Evolutionary conservation across 2,113 vertebrate species (phyloP), one percentile per base, ranked within the genome.

Genomic region (Ciconia stormi): DNA sequence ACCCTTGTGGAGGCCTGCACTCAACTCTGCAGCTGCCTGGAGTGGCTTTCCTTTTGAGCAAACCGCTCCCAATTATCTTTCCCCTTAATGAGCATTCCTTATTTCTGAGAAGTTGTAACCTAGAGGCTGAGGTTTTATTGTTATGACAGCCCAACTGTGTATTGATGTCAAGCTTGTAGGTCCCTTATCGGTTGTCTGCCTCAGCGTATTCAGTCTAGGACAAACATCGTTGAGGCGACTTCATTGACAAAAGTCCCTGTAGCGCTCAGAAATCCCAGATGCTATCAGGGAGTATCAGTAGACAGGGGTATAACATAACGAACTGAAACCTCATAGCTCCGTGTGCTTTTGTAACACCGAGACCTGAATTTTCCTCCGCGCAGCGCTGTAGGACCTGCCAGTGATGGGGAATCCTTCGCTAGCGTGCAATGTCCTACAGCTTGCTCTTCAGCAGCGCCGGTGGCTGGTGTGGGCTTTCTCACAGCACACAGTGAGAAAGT

Each of bases 321-420:
- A 29, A 12, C 25, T 32, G 98, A 97, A 98, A 98, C 77, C 89
- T 66, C 92, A 97, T n/a, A 95, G 79, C 74, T 93, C 96, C 42
- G 5, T n/a, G 90, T 76, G 77, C 27, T 91, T 90, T 46, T 25
- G 55, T 16, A 44, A 34, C 46, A 7, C 67, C 3, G 7, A 90
- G 50, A 47, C 67, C 66, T 40, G 80, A 62, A 26, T 74, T 80
- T 53, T 59, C 38, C 69, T 80, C 67, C 19, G 14, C 4, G 15
- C 79, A 6, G 27, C 30, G 8, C 38, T 8, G 52, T 6, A 34
- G 38, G 56, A 63, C 52, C 89, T 55, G 63, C 44, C 42, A 16
- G 53, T 10, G 6, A 38, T 3, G 40, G 73, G 55, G 40, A 55
- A 85, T 76, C 82, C 66, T 87, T 76, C 13, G 7, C 82, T 55